Evolutionary conservation across 2,113 vertebrate species (phyloP).

Genomic region (Gopherus evgoodei): DNA sequence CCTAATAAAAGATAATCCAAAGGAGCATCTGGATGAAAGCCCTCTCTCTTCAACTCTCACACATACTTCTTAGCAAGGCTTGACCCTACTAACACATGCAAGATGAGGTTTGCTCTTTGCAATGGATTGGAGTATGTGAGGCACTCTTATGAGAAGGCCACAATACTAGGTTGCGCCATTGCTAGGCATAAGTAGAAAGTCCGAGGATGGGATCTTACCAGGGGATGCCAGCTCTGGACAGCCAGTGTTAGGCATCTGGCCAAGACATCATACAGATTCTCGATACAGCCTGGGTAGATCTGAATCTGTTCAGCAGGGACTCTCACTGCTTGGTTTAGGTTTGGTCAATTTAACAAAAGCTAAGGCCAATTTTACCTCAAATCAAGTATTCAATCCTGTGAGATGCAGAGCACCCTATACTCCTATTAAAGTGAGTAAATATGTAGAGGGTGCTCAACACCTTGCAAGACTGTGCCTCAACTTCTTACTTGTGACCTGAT

Average conservation of each 20-base stretch:
- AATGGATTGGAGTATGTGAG: not conserved
- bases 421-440: accelerated
- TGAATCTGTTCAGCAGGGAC: not conserved
- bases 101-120: not conserved
- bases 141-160: not conserved
- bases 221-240: not conserved
- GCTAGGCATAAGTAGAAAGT: not conserved
- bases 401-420: not conserved
- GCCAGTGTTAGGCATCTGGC: accelerated
- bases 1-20: not conserved
- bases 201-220: not conserved
- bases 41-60: not conserved
- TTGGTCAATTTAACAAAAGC: not conserved
- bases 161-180: not conserved
- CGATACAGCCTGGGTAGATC: not conserved
- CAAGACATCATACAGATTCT: not conserved
- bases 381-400: accelerated
- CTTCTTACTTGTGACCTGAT: not conserved
- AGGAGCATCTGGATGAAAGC: not conserved
- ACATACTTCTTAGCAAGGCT: not conserved
- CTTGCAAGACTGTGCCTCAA: not conserved
- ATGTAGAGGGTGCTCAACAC: not conserved
- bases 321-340: not conserved
- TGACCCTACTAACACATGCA: not conserved
- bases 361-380: not conserved